These are phyloP conservation scores for Chaunax sp. DNA, from an alignment of 2,797 vertebrate species.

Conservation along the genomic window DNA sequence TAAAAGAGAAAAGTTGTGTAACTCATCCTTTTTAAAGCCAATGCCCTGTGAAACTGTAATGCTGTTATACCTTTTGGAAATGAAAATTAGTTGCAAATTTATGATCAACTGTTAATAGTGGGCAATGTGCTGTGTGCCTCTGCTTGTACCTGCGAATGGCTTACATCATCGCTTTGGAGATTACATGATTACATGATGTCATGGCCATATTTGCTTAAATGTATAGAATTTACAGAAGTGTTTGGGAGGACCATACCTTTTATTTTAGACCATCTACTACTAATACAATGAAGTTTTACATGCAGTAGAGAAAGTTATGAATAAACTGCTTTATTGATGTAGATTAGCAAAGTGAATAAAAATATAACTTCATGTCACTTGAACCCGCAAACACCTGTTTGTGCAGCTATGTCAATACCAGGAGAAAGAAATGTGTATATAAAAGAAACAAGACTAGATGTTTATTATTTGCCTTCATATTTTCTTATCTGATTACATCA, in stretches of 20 bases:
- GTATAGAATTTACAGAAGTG: conserved; percentile 6
- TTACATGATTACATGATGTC: conserved; percentile 48
- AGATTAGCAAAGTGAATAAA: not conserved
- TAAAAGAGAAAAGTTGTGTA: conserved; percentile 36
- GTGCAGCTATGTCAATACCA: not conserved
- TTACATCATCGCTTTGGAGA: conserved; percentile 39
- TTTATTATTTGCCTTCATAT: not conserved
- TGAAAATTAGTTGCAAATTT: conserved; percentile 69
- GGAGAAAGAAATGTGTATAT: not conserved
- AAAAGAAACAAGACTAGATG: not conserved
- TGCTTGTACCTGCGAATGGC: conserved; percentile 48
- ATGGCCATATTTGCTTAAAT: conserved; percentile 17
- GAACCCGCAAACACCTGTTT: not conserved
- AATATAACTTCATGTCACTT: no score
- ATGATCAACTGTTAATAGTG: conserved; percentile 62
- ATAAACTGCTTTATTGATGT: not conserved
- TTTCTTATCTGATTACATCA: not conserved
- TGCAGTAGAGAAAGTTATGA: no score
- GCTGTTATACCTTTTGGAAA: conserved; percentile 50
- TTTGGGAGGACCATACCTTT: not conserved
- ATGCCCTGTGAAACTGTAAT: conserved; percentile 43
- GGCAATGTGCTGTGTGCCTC: conserved; percentile 34
- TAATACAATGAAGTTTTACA: no score
- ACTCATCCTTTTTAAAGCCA: conserved; percentile 52
- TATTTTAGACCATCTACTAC: no score